Evolutionary conservation across 1,140 invertebrate genomes (phyloP).

Genomic region (Anastrepha obliqua): DNA sequence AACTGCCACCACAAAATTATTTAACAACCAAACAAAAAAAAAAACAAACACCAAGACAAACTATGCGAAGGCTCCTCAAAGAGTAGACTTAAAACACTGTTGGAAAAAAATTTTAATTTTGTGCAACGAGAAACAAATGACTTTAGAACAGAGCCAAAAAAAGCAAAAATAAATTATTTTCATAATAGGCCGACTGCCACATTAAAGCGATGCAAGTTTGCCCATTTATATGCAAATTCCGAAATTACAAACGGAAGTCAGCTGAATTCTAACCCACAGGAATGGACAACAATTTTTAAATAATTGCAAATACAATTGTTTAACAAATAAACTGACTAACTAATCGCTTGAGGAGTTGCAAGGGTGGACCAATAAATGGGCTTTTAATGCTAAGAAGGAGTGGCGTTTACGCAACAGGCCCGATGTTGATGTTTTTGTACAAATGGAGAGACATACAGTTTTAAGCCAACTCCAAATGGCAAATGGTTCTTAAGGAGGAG

Average conservation of each 20-base stretch:
- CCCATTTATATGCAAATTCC: conserved; percentile 50
- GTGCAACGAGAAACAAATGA: not conserved
- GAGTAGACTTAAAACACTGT: too few relatives aligned
- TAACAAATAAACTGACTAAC: not conserved
- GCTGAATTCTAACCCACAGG: not conserved
- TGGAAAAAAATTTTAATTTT: too few relatives aligned
- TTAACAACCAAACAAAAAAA: too few relatives aligned
- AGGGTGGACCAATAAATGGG: not conserved
- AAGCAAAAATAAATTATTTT: not conserved
- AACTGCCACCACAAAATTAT: too few relatives aligned
- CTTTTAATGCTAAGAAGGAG: not conserved
- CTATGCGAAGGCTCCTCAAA: too few relatives aligned
- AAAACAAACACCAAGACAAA: too few relatives aligned
- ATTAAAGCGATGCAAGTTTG: conserved; percentile 36
- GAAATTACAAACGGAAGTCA: not conserved
- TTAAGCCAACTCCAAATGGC: too few relatives aligned
- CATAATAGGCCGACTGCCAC: not conserved
- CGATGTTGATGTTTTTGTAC: too few relatives aligned
- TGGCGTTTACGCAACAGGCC: not conserved
- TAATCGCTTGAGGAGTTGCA: not conserved
- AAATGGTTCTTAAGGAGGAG: too few relatives aligned
- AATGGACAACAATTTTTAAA: not conserved
- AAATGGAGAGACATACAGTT: too few relatives aligned
- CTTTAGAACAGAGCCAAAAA: not conserved
- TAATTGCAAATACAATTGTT: not conserved